These are phyloP conservation scores for Drosophila nasuta DNA, from an alignment of 1,140 invertebrate genomes.

Conservation along the genomic window DNA sequence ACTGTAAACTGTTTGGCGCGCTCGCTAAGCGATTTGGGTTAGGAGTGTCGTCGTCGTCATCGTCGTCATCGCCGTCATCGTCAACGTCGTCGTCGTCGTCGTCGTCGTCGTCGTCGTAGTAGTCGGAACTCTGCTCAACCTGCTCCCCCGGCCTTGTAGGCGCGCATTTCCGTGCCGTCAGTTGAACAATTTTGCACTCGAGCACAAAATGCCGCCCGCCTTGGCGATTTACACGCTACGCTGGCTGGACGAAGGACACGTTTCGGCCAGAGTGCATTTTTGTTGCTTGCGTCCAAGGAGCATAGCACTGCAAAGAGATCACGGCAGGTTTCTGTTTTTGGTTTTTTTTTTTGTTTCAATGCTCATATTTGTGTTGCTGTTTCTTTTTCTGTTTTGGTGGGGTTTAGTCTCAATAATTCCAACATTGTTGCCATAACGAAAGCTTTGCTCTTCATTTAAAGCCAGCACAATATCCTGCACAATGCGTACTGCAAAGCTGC, in stretches of 20 bases:
- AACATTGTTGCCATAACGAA: constrained; percentile 84
- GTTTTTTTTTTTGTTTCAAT: neutral
- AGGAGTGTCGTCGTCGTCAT: constrained; percentile 63
- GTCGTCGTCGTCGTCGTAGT: constrained; percentile 34
- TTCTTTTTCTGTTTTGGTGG: constrained; percentile 33
- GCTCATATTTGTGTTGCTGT: constrained; percentile 9
- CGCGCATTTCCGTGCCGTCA: constrained; percentile 72
- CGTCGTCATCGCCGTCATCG: neutral
- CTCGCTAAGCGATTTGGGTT: constrained; percentile 81
- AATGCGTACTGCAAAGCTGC: constrained; percentile 21
- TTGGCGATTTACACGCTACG: constrained; percentile 69
- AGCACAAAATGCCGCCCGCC: constrained; percentile 68
- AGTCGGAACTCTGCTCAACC: constrained; percentile 8
- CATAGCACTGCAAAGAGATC: constrained; percentile 14
- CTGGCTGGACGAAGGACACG: constrained; percentile 14
- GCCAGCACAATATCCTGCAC: constrained; percentile 47
- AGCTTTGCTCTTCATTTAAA: constrained; percentile 84
- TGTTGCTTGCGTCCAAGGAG: constrained; percentile 23
- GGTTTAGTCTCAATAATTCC: constrained; percentile 74
- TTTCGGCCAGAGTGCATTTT: constrained; percentile 60
- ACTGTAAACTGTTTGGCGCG: constrained; percentile 74
- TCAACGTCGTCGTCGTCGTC: constrained; percentile 30
- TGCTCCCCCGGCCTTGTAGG: constrained; percentile 66
- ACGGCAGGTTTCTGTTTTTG: constrained; percentile 18
- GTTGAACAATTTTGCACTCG: constrained; percentile 78